Evolutionary conservation across 2,797 vertebrate species (phyloP), one percentile per base, ranked within the genome.

Genomic region (Sebastes baramenuke): DNA sequence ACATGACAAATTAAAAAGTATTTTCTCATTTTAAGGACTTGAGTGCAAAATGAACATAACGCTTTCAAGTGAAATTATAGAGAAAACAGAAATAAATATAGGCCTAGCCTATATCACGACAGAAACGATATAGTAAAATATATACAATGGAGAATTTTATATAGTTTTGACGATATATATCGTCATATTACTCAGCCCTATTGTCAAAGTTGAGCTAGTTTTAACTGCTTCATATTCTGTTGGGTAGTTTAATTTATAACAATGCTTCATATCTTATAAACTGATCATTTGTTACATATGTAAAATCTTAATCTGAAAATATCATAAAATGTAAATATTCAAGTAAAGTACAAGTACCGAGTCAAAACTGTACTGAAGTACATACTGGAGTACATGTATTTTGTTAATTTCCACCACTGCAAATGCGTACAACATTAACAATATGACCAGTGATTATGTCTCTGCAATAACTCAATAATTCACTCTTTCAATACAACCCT

Each of bases 401-500:
- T 29, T 56, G 10, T 32, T 27, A 16, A n/a, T 42, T 54, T n/a
- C 10, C 25, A 22, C 13, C 60, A 24, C 61, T 76, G 58, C 10
- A 38, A 61, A 67, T 60, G 6, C 29, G 30, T 18, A 27, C 27
- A 69, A 22, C 34, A 55, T 60, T 27, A 24, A 68, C 8, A 59
- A 75, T 68, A 46, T 42, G 6, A 80, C 32, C 38, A 27, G 10
- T 38, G 27, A 71, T 62, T 64, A 29, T 32, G 18, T 32, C 22
- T 32, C 16, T 8, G 36, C 27, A 70, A 58, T 61, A 49, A 71
- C 49, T 86, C 22, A 71, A 27, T 72, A 64, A 59, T 67, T 70
- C 2, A 65, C 10, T 32, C 38, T 71, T 66, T 62, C 32, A 70
- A 18, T 13, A 52, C 30, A 71, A 29, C 16, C 29, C 6, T 16